phyloP scores from a whole-genome alignment of 2,113 vertebrate species.

The Pterocles burchelli region DNA sequence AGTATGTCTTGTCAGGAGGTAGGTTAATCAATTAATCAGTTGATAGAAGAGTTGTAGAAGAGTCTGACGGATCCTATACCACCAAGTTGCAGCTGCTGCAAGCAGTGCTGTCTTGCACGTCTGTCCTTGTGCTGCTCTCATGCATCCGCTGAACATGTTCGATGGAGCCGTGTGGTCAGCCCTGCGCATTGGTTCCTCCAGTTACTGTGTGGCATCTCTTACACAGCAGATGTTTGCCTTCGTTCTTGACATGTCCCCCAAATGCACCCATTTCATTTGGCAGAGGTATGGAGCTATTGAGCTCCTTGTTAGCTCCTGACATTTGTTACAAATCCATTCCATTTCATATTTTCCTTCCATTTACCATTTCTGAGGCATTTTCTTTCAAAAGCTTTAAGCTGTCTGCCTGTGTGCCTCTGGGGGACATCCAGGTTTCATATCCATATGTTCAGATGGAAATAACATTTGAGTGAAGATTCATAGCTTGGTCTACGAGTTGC shows the following conservation, averaged over 20 bases:
- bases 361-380: not conserved
- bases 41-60: not conserved
- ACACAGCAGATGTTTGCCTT: not conserved
- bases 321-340: not conserved
- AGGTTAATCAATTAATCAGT: not conserved
- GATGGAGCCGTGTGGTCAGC: not conserved
- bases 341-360: not conserved
- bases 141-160: accelerated
- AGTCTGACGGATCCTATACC: not conserved
- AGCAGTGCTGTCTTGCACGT: accelerated
- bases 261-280: not conserved
- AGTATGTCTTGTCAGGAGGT: not conserved
- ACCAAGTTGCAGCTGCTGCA: not conserved
- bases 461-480: conserved; percentile 37
- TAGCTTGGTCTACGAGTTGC: conserved; percentile 29
- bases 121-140: accelerated
- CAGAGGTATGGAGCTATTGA: accelerated
- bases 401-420: not conserved
- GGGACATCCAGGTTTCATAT: not conserved
- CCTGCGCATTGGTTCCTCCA: accelerated
- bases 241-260: accelerated
- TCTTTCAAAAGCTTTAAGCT: not conserved
- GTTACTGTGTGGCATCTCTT: not conserved
- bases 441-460: conserved; percentile 44
- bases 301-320: not conserved